Conservation (phyloP, 2,888 invertebrate genomes). For the Lepas anatifera region DNA sequence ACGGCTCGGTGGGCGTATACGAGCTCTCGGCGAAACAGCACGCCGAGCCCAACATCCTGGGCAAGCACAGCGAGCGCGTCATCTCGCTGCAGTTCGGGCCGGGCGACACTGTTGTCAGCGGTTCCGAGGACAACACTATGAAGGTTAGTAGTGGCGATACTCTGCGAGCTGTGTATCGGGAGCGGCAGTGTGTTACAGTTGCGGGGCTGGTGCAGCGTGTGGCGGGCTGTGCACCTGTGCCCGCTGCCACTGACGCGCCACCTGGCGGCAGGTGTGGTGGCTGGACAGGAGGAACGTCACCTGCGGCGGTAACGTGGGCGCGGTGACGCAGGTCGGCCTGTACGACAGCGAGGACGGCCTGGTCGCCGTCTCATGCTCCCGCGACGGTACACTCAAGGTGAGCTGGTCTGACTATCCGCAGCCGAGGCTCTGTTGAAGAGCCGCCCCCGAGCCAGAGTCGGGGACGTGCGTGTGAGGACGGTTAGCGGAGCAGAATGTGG, state of each 20-base stretch:
- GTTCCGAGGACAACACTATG: constrained; percentile 2
- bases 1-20: constrained; percentile 10
- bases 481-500: too few species aligned
- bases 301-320: background rate
- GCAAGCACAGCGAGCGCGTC: background rate
- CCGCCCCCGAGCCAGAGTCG: too few species aligned
- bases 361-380: constrained; percentile 9
- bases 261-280: background rate
- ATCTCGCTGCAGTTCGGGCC: constrained; percentile 10
- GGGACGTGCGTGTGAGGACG: too few species aligned
- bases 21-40: background rate
- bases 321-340: constrained; percentile 8
- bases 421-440: too few species aligned
- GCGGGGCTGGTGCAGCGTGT: too few species aligned
- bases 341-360: background rate
- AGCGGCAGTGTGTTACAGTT: too few species aligned
- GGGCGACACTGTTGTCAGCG: background rate
- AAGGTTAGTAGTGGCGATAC: background rate
- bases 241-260: background rate
- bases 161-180: too few species aligned
- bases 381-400: constrained; percentile 11
- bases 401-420: too few species aligned
- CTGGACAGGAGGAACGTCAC: background rate
- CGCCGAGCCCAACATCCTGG: background rate
- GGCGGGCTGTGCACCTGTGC: too few species aligned